These are phyloP conservation scores for Mesocricetus auratus DNA, from an alignment of 2,113 vertebrate species.

Conservation along the genomic window DNA sequence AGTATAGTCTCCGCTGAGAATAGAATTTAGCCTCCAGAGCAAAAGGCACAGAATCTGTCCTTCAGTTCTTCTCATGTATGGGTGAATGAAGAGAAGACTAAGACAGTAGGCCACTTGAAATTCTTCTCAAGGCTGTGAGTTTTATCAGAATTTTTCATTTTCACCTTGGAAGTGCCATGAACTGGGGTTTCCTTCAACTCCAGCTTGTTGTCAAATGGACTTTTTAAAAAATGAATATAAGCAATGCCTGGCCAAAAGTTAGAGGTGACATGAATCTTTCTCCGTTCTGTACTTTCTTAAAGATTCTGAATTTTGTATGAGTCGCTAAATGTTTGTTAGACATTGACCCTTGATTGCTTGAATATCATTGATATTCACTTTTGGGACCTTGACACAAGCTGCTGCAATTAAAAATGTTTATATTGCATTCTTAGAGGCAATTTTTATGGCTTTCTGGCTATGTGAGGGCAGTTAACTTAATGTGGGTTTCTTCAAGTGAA, in stretches of 20 bases:
- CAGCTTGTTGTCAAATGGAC: slow-evolving; percentile 1
- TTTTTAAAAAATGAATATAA: slow-evolving; percentile 44
- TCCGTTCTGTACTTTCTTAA: neutral
- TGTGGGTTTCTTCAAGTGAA: neutral
- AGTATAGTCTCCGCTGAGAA: slow-evolving; percentile 28
- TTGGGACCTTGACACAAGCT: neutral
- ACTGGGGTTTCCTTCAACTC: slow-evolving; percentile 36
- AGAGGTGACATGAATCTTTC: neutral
- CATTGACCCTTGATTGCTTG: neutral
- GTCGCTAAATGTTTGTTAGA: slow-evolving; percentile 6
- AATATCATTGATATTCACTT: neutral
- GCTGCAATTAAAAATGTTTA: neutral
- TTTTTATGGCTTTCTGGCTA: neutral
- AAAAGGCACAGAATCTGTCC: slow-evolving; percentile 59
- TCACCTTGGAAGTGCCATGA: slow-evolving; percentile 36
- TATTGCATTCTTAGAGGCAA: neutral
- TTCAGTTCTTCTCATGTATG: slow-evolving; percentile 50
- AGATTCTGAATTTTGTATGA: neutral
- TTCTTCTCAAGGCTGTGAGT: slow-evolving; percentile 65
- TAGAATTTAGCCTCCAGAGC: slow-evolving; percentile 26
- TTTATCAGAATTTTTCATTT: slow-evolving; percentile 69
- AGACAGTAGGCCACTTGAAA: slow-evolving; percentile 66
- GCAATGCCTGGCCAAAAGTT: neutral
- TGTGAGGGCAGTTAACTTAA: neutral
- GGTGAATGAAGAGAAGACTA: slow-evolving; percentile 45